phyloP scores from a whole-genome alignment of 2,888 invertebrate genomes.

The Idaea straminata region DNA sequence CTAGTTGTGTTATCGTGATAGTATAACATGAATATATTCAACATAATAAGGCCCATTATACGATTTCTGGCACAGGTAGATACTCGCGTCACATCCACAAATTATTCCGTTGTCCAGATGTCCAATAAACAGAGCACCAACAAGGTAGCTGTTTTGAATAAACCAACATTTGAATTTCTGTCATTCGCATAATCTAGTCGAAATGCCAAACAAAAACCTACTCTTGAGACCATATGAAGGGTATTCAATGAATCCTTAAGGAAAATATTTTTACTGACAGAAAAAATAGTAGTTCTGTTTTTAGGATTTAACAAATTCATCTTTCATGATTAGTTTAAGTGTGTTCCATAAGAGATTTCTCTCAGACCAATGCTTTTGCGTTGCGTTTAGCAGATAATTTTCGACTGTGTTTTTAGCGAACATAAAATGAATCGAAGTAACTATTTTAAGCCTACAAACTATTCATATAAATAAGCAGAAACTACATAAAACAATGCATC shows the following conservation, averaged over 20 bases:
- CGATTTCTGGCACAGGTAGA: conserved; percentile 18
- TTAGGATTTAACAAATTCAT: background rate
- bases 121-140: conserved; percentile 16
- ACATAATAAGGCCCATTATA: conserved; percentile 8
- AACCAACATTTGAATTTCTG: conserved; percentile 24
- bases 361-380: too few relatives aligned
- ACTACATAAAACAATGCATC: conserved; percentile 14
- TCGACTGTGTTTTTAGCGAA: too few relatives aligned
- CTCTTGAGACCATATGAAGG: background rate
- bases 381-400: too few relatives aligned
- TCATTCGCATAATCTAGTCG: background rate
- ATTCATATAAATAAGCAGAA: background rate
- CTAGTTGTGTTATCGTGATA: conserved; percentile 5
- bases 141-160: conserved; percentile 16
- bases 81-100: conserved; percentile 12
- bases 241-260: background rate
- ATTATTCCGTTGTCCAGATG: conserved; percentile 22
- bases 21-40: conserved; percentile 6
- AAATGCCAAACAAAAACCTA: conserved; percentile 10
- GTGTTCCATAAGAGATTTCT: too few relatives aligned
- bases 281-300: conserved; percentile 15
- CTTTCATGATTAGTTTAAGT: background rate
- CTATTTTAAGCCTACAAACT: background rate
- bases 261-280: background rate
- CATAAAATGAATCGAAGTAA: too few relatives aligned